phyloP scores from a whole-genome alignment of 2,113 vertebrate genomes.

The Ptyas mucosa region DNA sequence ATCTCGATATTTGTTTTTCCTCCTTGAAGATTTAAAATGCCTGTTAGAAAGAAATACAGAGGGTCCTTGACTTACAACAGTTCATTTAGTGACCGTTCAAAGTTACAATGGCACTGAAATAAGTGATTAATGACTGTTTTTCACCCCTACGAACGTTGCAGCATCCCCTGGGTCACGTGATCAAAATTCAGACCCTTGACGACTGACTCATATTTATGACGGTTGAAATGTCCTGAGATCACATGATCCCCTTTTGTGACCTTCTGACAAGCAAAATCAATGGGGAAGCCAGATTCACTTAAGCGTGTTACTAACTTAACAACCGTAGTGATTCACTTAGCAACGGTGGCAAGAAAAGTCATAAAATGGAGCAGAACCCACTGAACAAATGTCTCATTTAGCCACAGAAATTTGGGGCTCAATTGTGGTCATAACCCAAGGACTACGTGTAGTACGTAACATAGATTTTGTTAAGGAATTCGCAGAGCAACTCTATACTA shows the following conservation, averaged over 20 bases:
- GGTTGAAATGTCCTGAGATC: background rate
- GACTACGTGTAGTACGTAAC: background rate
- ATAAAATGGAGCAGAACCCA: background rate
- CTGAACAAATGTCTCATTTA: background rate
- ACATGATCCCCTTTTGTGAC: background rate
- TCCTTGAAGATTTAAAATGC: background rate
- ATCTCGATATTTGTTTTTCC: background rate
- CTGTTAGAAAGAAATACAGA: background rate
- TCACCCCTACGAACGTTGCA: too few species aligned
- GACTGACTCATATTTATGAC: background rate
- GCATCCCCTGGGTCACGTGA: rapidly evolving
- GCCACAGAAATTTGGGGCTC: background rate
- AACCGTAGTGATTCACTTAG: too few species aligned
- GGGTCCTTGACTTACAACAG: background rate
- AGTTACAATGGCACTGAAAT: background rate
- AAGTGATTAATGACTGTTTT: background rate
- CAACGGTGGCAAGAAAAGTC: background rate
- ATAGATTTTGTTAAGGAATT: too few species aligned
- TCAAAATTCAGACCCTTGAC: too few species aligned
- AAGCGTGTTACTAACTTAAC: background rate
- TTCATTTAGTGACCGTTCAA: background rate
- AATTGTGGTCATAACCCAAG: background rate
- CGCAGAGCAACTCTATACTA: too few species aligned
- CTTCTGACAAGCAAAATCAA: background rate
- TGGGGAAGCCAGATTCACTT: background rate